Conservation (phyloP, 1,140 invertebrate species). For the Aphaenogaster ashmeadi region DNA sequence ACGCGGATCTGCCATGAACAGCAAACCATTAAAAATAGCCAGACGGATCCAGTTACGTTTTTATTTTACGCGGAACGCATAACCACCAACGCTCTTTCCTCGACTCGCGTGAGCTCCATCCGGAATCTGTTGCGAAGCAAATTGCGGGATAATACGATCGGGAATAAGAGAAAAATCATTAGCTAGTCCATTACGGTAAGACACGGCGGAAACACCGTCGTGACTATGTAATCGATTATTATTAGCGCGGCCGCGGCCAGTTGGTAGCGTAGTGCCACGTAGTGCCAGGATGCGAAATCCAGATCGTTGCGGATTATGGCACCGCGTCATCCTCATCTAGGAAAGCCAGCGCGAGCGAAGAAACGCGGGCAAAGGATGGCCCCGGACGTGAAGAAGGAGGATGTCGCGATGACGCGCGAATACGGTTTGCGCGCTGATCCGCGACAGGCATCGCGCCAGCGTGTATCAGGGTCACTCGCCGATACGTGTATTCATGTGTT, state of each 20-base stretch:
- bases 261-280: constrained; percentile 56
- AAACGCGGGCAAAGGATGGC: constrained; percentile 62
- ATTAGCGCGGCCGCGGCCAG: constrained; percentile 46
- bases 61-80: constrained; percentile 68
- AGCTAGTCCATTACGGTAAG: constrained; percentile 6
- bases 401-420: constrained; percentile 69
- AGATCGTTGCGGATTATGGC: constrained; percentile 54
- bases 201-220: constrained; percentile 34
- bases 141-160: constrained; percentile 15
- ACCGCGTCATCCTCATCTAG: constrained; percentile 51
- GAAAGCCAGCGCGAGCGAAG: constrained; percentile 58
- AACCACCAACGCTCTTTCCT: constrained; percentile 27
- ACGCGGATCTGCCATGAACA: constrained; percentile 39
- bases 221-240: constrained; percentile 62
- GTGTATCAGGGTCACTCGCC: constrained; percentile 72
- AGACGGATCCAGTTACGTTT: constrained; percentile 70
- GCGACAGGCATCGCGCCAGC: constrained; percentile 47
- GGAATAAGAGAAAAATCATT: constrained; percentile 51
- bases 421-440: constrained; percentile 36
- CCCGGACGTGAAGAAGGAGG: constrained; percentile 52
- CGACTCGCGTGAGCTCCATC: neutral
- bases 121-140: constrained; percentile 10
- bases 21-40: constrained; percentile 65
- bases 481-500: constrained; percentile 49
- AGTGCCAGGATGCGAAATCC: constrained; percentile 67